Evolutionary conservation across 2,888 invertebrate genomes (phyloP).

Genomic region (Lordiphosa andalusiaca): DNA sequence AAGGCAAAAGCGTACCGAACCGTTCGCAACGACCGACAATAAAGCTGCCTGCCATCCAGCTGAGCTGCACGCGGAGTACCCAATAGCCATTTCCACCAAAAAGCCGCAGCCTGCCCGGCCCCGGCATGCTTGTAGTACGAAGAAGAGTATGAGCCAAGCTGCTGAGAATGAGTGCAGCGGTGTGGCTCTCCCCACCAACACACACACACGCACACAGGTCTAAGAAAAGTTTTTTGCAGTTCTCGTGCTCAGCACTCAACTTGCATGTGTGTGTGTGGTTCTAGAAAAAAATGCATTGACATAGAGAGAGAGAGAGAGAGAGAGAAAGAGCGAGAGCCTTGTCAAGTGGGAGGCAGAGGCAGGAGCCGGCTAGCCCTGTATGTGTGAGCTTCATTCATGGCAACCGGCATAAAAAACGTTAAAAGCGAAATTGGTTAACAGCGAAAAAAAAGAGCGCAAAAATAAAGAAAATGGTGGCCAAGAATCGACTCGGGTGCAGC

Average conservation of each 20-base stretch:
- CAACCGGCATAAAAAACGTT: conserved; percentile 70
- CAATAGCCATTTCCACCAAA: conserved; percentile 12
- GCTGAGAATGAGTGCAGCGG: conserved; percentile 57
- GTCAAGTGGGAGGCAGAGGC: conserved; percentile 50
- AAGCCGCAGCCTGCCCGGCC: conserved; percentile 3
- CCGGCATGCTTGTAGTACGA: too few species aligned
- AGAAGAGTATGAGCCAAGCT: not conserved
- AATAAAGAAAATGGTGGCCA: conserved; percentile 65
- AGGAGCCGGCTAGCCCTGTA: conserved; percentile 57
- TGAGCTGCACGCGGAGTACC: conserved; percentile 50
- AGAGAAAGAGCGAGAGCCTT: conserved; percentile 22
- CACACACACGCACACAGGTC: conserved; percentile 35
- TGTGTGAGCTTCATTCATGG: conserved; percentile 70
- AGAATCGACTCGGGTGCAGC: conserved; percentile 36
- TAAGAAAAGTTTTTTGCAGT: conserved; percentile 55
- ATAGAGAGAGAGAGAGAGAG: conserved; percentile 11
- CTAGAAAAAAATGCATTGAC: conserved; percentile 47
- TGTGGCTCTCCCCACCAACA: conserved; percentile 43
- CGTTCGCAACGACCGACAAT: conserved; percentile 75
- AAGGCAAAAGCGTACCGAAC: conserved; percentile 68
- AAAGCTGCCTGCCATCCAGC: conserved; percentile 71
- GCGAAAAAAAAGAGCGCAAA: conserved; percentile 19
- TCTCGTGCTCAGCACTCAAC: conserved; percentile 42
- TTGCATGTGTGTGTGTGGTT: conserved; percentile 28
- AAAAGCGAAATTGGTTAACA: conserved; percentile 72